Evolutionary conservation across 1,140 invertebrate genomes (phyloP).

Genomic region (Drosophila persimilis): DNA sequence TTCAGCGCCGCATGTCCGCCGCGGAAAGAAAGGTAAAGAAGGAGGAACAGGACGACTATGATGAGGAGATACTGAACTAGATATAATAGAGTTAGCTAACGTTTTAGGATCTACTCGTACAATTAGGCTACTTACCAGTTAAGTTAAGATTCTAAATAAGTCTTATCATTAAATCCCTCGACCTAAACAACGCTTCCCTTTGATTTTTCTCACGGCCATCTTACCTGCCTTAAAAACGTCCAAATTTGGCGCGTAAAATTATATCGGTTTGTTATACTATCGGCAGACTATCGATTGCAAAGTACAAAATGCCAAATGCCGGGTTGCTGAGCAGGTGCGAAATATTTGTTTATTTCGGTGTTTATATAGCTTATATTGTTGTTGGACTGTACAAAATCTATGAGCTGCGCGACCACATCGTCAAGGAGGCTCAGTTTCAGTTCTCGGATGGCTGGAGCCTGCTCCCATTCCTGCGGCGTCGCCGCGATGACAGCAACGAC

Average conservation of each 20-base stretch:
- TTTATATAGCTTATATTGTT: constrained; percentile 66
- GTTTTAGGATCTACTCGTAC: constrained; percentile 9
- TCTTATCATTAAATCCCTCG: not conserved
- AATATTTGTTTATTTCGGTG: constrained; percentile 61
- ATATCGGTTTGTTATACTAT: not conserved
- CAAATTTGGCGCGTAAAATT: constrained; percentile 4
- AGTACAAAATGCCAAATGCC: constrained; percentile 27
- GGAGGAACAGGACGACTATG: constrained; percentile 58
- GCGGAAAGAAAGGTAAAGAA: constrained; percentile 61
- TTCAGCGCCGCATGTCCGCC: constrained; percentile 82
- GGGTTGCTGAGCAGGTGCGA: constrained; percentile 54
- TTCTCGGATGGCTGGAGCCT: constrained; percentile 59
- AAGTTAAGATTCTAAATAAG: not conserved
- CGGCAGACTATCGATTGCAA: constrained; percentile 23
- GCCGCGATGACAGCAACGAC: constrained; percentile 71
- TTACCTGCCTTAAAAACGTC: too few species aligned
- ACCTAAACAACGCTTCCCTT: not conserved
- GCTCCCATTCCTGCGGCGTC: constrained; percentile 22
- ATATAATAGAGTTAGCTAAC: not conserved
- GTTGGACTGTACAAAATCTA: constrained; percentile 69
- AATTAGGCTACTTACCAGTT: constrained; percentile 16
- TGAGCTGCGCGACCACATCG: constrained; percentile 51
- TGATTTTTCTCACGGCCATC: too few species aligned
- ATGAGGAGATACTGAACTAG: constrained; percentile 58
- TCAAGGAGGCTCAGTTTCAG: constrained; percentile 42